Evolutionary conservation across 2,888 invertebrate genomes (phyloP).

Genomic region (Andrena trimmerana): DNA sequence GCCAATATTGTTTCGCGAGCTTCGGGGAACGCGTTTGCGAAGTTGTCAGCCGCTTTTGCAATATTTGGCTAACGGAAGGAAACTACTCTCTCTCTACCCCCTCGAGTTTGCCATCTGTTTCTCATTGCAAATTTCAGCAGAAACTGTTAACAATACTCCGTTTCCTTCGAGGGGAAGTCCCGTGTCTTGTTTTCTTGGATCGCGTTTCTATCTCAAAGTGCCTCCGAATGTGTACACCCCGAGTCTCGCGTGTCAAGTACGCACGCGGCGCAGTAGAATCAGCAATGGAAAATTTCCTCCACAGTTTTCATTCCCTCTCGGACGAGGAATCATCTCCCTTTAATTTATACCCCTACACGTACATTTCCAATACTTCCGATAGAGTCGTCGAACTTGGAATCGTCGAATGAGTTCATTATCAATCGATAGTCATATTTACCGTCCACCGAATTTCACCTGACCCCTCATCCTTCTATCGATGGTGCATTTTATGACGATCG

Average conservation of each 20-base stretch:
- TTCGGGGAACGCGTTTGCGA: background rate
- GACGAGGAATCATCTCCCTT: no score
- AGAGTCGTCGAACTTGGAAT: no score
- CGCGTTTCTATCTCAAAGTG: background rate
- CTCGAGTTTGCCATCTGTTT: slow-evolving; percentile 24
- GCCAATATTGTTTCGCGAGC: slow-evolving; percentile 15
- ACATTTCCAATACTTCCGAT: no score
- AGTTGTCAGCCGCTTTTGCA: slow-evolving; percentile 17
- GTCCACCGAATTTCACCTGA: background rate
- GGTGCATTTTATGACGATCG: background rate
- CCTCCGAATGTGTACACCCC: background rate
- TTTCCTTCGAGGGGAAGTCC: slow-evolving; percentile 2
- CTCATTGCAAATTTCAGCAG: slow-evolving; percentile 20
- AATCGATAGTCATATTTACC: no score
- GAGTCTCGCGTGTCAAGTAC: background rate
- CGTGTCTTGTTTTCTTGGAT: slow-evolving; percentile 2
- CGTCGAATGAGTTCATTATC: no score
- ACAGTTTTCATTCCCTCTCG: background rate
- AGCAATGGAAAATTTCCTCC: background rate
- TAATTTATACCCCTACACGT: no score
- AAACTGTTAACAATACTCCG: background rate
- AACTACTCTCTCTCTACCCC: background rate
- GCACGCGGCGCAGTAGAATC: background rate
- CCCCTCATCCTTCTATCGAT: background rate
- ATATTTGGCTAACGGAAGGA: slow-evolving; percentile 24